Evolutionary conservation across 2,888 invertebrate genomes (phyloP).

Genomic region (Oegoconia quadripuncta): DNA sequence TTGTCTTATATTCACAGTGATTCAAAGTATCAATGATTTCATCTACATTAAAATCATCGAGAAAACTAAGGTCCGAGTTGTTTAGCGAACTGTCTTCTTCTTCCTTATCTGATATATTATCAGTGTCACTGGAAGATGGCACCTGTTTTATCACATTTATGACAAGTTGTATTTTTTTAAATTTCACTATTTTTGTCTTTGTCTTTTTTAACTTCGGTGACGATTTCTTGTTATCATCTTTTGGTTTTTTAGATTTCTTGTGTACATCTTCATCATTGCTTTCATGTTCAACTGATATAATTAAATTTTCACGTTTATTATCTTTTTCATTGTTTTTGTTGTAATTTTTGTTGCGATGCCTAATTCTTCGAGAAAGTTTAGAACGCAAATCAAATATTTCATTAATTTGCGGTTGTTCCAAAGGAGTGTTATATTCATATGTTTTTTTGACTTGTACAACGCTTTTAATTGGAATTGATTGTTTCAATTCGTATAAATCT

Average conservation of each 20-base stretch:
- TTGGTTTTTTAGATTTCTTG: background rate
- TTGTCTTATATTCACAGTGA: constrained; percentile 19
- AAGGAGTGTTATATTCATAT: constrained; percentile 10
- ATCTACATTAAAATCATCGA: constrained; percentile 59
- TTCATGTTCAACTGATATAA: constrained; percentile 27
- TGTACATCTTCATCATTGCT: constrained; percentile 3
- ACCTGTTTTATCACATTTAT: constrained; percentile 35
- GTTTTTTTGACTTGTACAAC: constrained; percentile 11
- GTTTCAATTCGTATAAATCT: background rate
- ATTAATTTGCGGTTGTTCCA: background rate
- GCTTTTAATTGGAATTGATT: constrained; percentile 18
- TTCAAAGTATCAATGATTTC: constrained; percentile 52
- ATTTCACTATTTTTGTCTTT: constrained; percentile 9
- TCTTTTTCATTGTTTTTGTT: constrained; percentile 1
- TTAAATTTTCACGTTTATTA: constrained; percentile 26
- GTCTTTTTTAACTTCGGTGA: no score
- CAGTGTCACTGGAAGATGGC: constrained; percentile 18
- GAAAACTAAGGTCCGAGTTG: constrained; percentile 47
- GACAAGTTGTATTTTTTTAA: constrained; percentile 39
- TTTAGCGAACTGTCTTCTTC: constrained; percentile 14
- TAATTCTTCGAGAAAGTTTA: constrained; percentile 24
- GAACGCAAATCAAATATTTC: constrained; percentile 26
- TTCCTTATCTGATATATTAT: constrained; percentile 15
- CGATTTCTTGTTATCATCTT: no score
- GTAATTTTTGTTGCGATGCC: no score